Evolutionary conservation across 2,888 invertebrate species (phyloP), one percentile per base, ranked within the genome.

Genomic region (Thymelicus sylvestris): DNA sequence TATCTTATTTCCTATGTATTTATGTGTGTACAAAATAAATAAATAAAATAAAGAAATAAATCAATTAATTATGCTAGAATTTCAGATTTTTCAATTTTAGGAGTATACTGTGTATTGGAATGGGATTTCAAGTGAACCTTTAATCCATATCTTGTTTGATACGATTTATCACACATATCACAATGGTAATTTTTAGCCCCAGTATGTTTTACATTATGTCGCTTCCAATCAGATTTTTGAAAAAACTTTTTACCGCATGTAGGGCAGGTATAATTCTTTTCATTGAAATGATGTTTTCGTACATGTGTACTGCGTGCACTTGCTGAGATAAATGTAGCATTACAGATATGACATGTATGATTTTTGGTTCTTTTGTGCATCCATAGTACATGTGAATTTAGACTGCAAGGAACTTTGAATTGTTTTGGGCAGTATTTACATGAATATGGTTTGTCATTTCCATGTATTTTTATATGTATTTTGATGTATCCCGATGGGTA

Each of bases 171-270:
- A 81, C 94, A 94, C 52, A 91, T 72, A 75, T 93, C 90, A 72
- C 94, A 94, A 71, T 93, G 92, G 70, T 91, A 94, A 66, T 94
- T 93, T 74, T 94, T 94, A 0, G 91, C 91, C 0, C 93, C 94
- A 0, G 93, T 93, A 68, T 94, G 94, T 0, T 92, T 92, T 8
- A 94, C 74, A 0, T 86, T 89, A 80, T 94, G 94, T 65, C 93
- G 81, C 70, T 92, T 89, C 62, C 94, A 76, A 72, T 93, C 93
- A 0, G 92, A 93, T 77, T 92, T 92, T 0, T 93, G 92, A 74
- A 93, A 93, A 75, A 93, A 94, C 39, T 90, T 81, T 73, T 93
- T 94, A 0, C 86, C 88, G 52, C 94, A 94, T 73, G 83, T 91
- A 39, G 92, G 92, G 76, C 94, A 94, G 0, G 85, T 81, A 81